Evolutionary conservation across 2,113 vertebrate genomes (phyloP), one percentile per base, ranked within the genome.

Genomic region (Thamnaconus septentrionalis): DNA sequence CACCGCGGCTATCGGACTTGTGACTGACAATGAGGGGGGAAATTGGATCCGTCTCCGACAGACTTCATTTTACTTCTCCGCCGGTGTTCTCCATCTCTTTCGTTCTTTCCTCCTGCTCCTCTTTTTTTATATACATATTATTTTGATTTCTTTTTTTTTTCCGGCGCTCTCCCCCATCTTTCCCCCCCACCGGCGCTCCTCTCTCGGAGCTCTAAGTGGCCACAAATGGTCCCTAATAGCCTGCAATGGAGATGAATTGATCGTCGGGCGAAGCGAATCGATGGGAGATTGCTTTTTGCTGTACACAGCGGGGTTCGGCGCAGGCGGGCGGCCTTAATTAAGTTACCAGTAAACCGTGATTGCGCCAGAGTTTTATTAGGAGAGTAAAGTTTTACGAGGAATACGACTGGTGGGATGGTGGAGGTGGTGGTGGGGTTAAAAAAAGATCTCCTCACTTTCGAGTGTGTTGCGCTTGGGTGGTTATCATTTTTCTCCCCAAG

Each of bases 221-320:
- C 88, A 85, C 86, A 90, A 87, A 90, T 88, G 86, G 75, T 86
- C 82, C 80, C 79, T 90, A 90, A 90, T 90, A 87, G 88, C 79
- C 77, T 88, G 82, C 85, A 85, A 88, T 88, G 85, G 85, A 88
- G 87, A 90, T 88, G 78, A 90, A 90, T 88, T 86, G 88, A 90
- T 90, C 76, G 68, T 72, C 61, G 79, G 71, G 79, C 53, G 73
- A 83, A 86, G 64, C 45, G 48, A 81, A 90, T 90, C 88, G 59
- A 90, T 90, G 71, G 80, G 72, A 80, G 82, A 90, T 86, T 87
- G 87, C 82, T 84, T 85, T 83, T 83, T 84, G 80, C 85, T 60
- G 78, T 67, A 73, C 83, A 81, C 86, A 78, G 86, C 64, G 82
- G 80, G 75, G 78, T 71, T 68, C 73, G 66, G 79, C 12, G 59